Evolutionary conservation across 35 echinoderm and acorn worm species (phyloP).

Genomic region (Acanthaster planci): DNA sequence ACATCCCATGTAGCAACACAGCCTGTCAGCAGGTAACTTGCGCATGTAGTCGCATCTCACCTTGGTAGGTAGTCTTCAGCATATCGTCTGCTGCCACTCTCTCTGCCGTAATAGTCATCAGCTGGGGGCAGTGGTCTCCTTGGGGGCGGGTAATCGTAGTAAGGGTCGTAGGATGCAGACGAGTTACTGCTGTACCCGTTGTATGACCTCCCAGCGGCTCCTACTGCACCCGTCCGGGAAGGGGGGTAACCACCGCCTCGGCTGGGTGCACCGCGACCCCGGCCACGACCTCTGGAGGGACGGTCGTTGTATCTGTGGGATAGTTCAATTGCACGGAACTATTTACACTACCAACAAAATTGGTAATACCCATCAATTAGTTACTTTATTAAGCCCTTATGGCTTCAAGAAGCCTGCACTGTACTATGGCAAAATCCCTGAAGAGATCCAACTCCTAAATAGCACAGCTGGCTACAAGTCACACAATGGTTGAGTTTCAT

Average conservation of each 20-base stretch:
- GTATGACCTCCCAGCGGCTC: conserved; percentile 10
- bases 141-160: conserved; percentile 51
- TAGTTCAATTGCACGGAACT: too few relatives aligned
- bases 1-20: too few relatives aligned
- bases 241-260: conserved; percentile 39
- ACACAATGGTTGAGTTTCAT: too few relatives aligned
- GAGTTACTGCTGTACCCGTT: conserved; percentile 20
- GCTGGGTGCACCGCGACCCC: not conserved
- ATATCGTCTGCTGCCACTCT: conserved; percentile 3
- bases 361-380: not conserved
- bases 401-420: too few relatives aligned
- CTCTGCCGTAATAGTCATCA: conserved; percentile 68
- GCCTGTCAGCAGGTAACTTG: too few relatives aligned
- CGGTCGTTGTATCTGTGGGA: not conserved
- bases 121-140: conserved; percentile 49
- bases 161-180: conserved; percentile 15
- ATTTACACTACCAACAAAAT: not conserved
- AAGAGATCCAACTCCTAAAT: too few relatives aligned
- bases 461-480: too few relatives aligned
- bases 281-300: conserved; percentile 35
- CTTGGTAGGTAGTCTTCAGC: not conserved
- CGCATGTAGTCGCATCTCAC: not conserved
- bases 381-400: not conserved
- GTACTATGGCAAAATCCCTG: too few relatives aligned
- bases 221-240: not conserved